Evolutionary conservation across 1,140 invertebrate genomes (phyloP).

Genomic region (Ceratoteleas bidentatus): DNA sequence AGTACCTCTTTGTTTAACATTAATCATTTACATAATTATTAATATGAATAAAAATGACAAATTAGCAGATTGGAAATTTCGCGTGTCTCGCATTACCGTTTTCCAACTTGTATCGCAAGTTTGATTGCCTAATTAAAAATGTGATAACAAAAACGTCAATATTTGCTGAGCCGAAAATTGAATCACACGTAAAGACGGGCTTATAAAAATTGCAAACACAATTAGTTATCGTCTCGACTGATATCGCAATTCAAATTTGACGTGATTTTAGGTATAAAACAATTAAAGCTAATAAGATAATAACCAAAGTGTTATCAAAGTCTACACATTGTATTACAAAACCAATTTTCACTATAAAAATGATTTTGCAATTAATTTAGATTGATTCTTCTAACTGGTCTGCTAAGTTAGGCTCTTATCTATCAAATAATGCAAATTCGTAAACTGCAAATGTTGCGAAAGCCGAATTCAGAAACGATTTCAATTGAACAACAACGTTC

Average conservation of each 20-base stretch:
- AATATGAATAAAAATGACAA: conserved; percentile 39
- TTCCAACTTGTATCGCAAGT: conserved; percentile 44
- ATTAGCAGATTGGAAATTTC: conserved; percentile 29
- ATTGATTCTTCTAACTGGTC: too few species aligned
- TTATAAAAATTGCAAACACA: conserved; percentile 18
- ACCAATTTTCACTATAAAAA: too few species aligned
- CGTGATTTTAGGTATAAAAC: conserved; percentile 17
- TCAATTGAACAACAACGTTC: conserved; percentile 12
- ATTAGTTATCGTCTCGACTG: conserved; percentile 26
- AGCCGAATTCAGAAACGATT: conserved; percentile 6
- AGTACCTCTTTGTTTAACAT: conserved; percentile 33
- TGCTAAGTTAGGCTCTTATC: too few species aligned
- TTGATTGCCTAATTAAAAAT: conserved; percentile 39
- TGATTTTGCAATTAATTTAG: too few species aligned
- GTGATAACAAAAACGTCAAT: conserved; percentile 48
- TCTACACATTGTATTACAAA: too few species aligned
- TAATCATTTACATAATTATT: conserved; percentile 39
- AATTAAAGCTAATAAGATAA: background rate
- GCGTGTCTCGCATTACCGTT: conserved; percentile 31
- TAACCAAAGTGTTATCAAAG: too few species aligned
- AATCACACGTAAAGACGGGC: conserved; percentile 7
- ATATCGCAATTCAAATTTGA: conserved; percentile 17
- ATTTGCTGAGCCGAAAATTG: conserved; percentile 35
- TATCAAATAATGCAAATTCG: background rate
- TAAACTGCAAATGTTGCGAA: background rate